These are phyloP conservation scores for Apis dorsata DNA, from an alignment of 1,140 invertebrate genomes.

Conservation along the genomic window DNA sequence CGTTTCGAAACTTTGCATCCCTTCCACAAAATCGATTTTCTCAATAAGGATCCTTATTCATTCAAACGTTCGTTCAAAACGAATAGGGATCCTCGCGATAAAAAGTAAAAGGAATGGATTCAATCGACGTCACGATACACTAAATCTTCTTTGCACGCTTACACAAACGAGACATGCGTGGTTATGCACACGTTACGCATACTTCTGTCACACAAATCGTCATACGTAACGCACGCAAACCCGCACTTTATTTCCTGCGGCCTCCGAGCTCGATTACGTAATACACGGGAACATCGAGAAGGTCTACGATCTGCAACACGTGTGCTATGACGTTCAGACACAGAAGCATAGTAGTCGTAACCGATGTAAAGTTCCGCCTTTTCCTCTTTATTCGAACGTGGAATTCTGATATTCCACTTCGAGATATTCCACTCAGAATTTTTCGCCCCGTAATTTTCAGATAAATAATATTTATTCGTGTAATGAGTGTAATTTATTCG, in stretches of 20 bases:
- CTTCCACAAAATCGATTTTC: neutral
- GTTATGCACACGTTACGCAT: neutral
- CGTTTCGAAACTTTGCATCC: too few relatives aligned
- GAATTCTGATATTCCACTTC: neutral
- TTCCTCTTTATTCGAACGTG: neutral
- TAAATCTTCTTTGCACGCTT: constrained; percentile 4
- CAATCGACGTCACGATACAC: neutral
- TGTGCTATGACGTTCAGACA: constrained; percentile 21
- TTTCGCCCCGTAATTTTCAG: too few relatives aligned
- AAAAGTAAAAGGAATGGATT: neutral
- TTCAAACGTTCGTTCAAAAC: too few relatives aligned
- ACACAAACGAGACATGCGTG: neutral
- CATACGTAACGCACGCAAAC: constrained; percentile 41
- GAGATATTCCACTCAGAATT: too few relatives aligned
- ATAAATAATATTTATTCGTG: neutral
- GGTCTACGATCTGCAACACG: constrained; percentile 65
- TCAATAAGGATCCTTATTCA: neutral
- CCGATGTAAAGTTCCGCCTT: neutral
- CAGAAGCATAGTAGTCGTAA: neutral
- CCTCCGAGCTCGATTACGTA: constrained; percentile 46
- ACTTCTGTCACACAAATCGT: neutral
- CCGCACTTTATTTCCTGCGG: constrained; percentile 52
- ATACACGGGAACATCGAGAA: constrained; percentile 47
- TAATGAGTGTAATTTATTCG: too few relatives aligned
- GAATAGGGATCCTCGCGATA: neutral